phyloP scores from a whole-genome alignment of 37 sponge, comb jelly and placozoan species.

The Chondrosia reniformis region DNA sequence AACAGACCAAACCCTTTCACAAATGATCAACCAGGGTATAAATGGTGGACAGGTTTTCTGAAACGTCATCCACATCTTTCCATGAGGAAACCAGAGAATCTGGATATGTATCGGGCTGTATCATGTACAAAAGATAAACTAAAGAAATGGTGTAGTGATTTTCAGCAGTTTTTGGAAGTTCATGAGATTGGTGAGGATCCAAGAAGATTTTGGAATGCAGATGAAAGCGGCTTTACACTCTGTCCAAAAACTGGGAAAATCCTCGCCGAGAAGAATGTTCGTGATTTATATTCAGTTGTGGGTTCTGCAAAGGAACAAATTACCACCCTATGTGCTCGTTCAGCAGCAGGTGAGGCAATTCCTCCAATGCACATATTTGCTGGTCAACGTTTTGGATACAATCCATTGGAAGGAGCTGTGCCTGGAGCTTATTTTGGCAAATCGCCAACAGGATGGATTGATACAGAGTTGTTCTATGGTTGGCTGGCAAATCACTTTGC shows the following conservation, averaged over 20 bases:
- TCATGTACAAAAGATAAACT: slow-evolving; percentile 24
- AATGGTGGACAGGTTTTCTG: slow-evolving; percentile 32
- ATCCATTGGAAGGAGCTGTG: slow-evolving; percentile 34
- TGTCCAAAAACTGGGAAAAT: slow-evolving; percentile 28
- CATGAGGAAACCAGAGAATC: not conserved
- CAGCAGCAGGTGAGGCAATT: slow-evolving; percentile 28
- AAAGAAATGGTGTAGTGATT: slow-evolving; percentile 18
- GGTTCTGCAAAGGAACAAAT: slow-evolving; percentile 33
- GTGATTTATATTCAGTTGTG: slow-evolving; percentile 1
- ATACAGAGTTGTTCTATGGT: slow-evolving; percentile 40
- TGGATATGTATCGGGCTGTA: not conserved
- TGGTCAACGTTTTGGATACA: slow-evolving; percentile 29
- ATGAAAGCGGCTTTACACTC: slow-evolving; percentile 39
- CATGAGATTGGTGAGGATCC: slow-evolving; percentile 13
- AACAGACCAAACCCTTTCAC: slow-evolving; percentile 27
- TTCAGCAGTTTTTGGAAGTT: slow-evolving; percentile 1
- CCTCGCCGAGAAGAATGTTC: not conserved
- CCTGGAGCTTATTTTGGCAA: slow-evolving; percentile 24
- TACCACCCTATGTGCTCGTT: slow-evolving; percentile 28
- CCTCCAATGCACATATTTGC: slow-evolving; percentile 44
- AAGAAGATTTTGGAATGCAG: slow-evolving; percentile 32
- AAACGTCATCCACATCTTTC: not conserved
- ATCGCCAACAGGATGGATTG: slow-evolving; percentile 34
- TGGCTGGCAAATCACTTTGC: slow-evolving; percentile 53
- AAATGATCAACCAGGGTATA: slow-evolving; percentile 12